Evolutionary conservation across 1,140 invertebrate species (phyloP).

Genomic region (Drosophila serrata): DNA sequence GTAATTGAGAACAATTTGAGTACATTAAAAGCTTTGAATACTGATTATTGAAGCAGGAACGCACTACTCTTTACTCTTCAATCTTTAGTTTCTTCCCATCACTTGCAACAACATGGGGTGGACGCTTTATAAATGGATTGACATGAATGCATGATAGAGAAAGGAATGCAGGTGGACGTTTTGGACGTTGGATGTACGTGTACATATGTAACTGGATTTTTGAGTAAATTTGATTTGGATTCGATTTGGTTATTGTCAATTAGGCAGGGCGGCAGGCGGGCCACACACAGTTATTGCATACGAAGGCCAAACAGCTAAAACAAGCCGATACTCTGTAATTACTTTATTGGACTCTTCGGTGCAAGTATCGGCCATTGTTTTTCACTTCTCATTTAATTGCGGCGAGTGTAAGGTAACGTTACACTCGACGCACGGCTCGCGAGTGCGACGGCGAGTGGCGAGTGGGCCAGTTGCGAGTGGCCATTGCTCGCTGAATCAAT

Average conservation of each 20-base stretch:
- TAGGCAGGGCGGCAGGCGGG: conserved; percentile 26
- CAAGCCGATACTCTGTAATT: conserved; percentile 56
- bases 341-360: conserved; percentile 7
- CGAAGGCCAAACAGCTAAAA: conserved; percentile 80
- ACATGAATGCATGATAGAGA: conserved; percentile 16
- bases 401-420: conserved; percentile 17
- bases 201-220: conserved; percentile 62
- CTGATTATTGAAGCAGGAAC: background rate
- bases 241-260: conserved; percentile 54
- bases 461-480: conserved; percentile 10
- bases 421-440: conserved; percentile 22
- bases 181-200: conserved; percentile 45
- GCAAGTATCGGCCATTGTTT: conserved; percentile 63
- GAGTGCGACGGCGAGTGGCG: conserved; percentile 35
- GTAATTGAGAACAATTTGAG: background rate
- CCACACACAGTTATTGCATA: conserved; percentile 71
- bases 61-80: background rate
- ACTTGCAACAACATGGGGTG: background rate
- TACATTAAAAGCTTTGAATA: background rate
- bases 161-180: conserved; percentile 28
- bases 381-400: conserved; percentile 52
- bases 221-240: conserved; percentile 35
- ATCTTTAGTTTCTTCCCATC: background rate
- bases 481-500: conserved; percentile 16
- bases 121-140: background rate